Conservation (phyloP, 2,888 invertebrate genomes). For the Cataglyphis rosenhaueri region DNA sequence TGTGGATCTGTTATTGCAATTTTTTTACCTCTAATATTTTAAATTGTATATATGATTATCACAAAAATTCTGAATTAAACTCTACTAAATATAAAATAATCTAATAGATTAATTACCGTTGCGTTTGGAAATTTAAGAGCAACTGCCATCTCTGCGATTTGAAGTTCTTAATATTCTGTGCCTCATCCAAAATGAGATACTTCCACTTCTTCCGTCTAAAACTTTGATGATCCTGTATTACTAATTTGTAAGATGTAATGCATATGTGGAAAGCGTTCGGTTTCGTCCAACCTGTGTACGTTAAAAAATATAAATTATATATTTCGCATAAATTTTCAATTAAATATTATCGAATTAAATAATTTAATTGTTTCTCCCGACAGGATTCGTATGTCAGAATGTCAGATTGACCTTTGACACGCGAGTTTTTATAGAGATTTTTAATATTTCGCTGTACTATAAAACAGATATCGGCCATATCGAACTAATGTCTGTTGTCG, state of each 20-base stretch:
- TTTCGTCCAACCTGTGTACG: conserved; percentile 94
- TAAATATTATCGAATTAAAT: conserved; percentile 19
- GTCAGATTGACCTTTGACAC: conserved; percentile 75
- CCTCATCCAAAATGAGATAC: conserved; percentile 98
- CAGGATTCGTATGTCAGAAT: conserved; percentile 83
- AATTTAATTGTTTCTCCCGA: conserved; percentile 80
- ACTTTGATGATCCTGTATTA: conserved; percentile 99
- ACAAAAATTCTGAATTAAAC: not conserved
- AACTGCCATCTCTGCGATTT: conserved; percentile 99
- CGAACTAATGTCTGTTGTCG: conserved; percentile 77
- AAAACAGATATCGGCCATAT: conserved; percentile 70
- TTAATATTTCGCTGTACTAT: conserved; percentile 80
- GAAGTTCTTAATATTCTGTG: conserved; percentile 99
- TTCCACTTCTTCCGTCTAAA: conserved; percentile 99
- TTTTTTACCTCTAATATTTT: not conserved
- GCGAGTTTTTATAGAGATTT: conserved; percentile 83
- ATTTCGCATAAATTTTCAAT: not conserved
- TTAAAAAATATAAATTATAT: not conserved
- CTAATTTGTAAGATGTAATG: conserved; percentile 98
- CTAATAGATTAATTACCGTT: conserved; percentile 87
- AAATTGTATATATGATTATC: not conserved
- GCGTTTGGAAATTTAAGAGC: conserved; percentile 96
- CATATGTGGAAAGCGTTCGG: conserved; percentile 99
- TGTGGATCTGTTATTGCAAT: not conserved
- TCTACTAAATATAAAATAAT: not conserved